A percentile compares a stretch with the other conserved stretches of the same genome.
These are phyloP conservation scores for Dasyurus viverrinus DNA, from an alignment of 2,113 vertebrate genomes.

Conservation along the genomic window DNA sequence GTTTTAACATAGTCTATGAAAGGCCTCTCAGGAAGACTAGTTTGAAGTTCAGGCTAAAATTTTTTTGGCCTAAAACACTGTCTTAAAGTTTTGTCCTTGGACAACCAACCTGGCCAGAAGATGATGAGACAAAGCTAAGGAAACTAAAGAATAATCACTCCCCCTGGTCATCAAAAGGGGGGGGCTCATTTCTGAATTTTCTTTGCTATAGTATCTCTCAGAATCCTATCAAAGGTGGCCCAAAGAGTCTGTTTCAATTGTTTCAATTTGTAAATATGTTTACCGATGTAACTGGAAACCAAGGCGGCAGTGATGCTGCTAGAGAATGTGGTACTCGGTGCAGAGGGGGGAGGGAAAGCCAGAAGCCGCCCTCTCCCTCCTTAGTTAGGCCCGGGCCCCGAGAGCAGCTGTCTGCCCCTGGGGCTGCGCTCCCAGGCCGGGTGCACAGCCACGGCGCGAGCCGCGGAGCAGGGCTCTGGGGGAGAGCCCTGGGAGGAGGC, in stretches of 20 bases:
- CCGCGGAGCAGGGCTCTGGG: not conserved
- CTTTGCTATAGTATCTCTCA: constrained; percentile 10
- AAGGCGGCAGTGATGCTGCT: not conserved
- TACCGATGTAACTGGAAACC: not conserved
- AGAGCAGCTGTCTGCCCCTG: not conserved
- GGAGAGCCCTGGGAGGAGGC: not conserved
- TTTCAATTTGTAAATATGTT: constrained; percentile 11
- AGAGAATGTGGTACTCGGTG: not conserved
- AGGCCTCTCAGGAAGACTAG: not conserved
- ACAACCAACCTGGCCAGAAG: not conserved
- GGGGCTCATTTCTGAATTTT: not conserved
- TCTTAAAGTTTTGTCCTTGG: not conserved
- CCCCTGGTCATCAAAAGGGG: not conserved
- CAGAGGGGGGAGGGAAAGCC: not conserved
- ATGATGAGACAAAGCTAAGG: constrained; percentile 13
- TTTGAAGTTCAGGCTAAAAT: not conserved
- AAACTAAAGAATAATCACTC: not conserved
- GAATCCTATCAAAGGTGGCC: not conserved
- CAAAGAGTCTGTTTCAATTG: not conserved
- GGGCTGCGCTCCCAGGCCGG: not conserved
- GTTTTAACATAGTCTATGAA: not conserved
- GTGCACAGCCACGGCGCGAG: not conserved
- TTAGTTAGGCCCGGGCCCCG: not conserved
- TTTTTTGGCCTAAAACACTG: not conserved
- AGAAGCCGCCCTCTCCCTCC: not conserved